A percentile compares a stretch with the other conserved stretches of the same genome.
Evolutionary conservation across 2,797 vertebrate species (phyloP).

Genomic region (Coilia nasus): DNA sequence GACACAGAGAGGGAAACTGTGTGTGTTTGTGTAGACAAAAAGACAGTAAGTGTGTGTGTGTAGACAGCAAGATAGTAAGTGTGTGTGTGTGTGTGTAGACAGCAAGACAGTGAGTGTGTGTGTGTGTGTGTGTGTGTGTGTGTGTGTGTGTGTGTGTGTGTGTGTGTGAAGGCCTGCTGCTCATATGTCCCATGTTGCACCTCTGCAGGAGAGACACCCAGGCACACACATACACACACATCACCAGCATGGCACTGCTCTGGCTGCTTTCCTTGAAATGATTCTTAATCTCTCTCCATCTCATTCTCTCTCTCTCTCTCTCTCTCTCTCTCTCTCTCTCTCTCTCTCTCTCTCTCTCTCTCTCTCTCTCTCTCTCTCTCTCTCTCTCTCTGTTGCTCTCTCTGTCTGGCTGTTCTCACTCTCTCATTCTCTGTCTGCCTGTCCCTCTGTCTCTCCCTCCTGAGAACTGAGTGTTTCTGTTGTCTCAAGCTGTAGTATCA

Average conservation of each 20-base stretch:
- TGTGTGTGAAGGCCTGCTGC: neutral
- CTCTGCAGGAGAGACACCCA: neutral
- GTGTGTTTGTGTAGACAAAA: neutral
- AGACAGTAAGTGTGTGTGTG: neutral
- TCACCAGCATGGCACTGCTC: neutral
- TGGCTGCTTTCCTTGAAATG: neutral
- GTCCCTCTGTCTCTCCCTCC: no score
- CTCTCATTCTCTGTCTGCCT: no score
- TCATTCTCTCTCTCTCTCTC: neutral
- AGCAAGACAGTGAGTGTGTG: neutral
- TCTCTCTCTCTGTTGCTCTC: no score
- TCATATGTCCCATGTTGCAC: neutral
- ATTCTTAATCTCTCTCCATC: conserved; percentile 6
- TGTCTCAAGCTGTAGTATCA: no score
- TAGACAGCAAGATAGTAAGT: no score
- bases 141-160: conserved; percentile 13
- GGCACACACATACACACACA: neutral
- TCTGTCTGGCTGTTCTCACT: no score
- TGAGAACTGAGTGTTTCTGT: no score
- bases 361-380: neutral
- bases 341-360: no score
- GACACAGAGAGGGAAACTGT: neutral
- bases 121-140: neutral
- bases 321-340: conserved; percentile 1
- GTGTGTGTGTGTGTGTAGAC: neutral